Evolutionary conservation across 2,113 vertebrate genomes (phyloP).

Genomic region (Suncus etruscus): DNA sequence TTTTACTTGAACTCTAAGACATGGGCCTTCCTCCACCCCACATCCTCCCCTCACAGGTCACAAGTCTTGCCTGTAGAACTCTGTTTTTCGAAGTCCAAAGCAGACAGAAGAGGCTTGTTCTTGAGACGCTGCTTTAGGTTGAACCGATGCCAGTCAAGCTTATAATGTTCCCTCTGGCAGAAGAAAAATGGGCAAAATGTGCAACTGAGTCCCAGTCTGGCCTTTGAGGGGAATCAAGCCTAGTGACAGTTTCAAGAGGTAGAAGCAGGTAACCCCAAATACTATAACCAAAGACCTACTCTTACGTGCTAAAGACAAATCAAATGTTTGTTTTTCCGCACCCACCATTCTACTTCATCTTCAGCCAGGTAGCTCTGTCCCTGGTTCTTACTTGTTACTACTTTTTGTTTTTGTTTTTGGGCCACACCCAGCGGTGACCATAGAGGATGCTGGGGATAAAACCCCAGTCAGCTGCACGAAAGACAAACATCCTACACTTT

Average conservation of each 20-base stretch:
- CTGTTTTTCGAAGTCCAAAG: conserved; percentile 94
- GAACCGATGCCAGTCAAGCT: conserved; percentile 97
- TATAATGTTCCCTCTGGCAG: conserved; percentile 95
- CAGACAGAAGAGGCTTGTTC: conserved; percentile 84
- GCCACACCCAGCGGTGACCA: no score
- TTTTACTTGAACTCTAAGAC: not conserved
- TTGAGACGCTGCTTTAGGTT: conserved; percentile 94
- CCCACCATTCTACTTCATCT: not conserved
- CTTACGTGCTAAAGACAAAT: conserved; percentile 29
- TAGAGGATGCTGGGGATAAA: no score
- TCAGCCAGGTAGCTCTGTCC: not conserved
- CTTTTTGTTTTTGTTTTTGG: no score
- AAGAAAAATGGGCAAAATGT: not conserved
- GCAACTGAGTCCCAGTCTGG: not conserved
- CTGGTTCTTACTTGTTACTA: conserved; percentile 86
- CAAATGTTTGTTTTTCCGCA: not conserved
- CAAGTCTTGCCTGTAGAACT: conserved; percentile 77
- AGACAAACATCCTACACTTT: no score
- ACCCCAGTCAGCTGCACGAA: no score
- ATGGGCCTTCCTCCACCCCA: not conserved
- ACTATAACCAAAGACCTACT: not conserved
- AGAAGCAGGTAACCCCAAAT: not conserved
- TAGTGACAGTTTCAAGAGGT: not conserved
- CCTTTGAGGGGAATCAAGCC: not conserved
- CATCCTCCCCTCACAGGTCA: not conserved